A percentile compares a stretch with the other conserved stretches of the same genome.
These are phyloP conservation scores for Heliconius congener DNA, from an alignment of 1,140 invertebrate genomes.

Conservation along the genomic window DNA sequence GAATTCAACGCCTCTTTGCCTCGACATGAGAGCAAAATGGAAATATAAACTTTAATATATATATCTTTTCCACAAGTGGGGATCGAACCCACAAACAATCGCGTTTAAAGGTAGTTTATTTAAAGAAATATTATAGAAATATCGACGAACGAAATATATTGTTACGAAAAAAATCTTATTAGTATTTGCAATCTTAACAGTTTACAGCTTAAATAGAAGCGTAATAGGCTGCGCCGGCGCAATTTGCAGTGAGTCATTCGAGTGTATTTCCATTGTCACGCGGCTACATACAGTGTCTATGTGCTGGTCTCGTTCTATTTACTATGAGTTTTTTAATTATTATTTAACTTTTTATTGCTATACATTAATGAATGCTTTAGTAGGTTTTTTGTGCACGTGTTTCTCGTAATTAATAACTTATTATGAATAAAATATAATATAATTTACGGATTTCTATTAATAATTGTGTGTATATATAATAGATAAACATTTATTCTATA, in stretches of 20 bases:
- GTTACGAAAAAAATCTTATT: neutral
- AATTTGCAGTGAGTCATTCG: slow-evolving; percentile 4
- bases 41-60: no score
- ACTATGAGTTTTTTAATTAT: neutral
- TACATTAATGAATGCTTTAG: neutral
- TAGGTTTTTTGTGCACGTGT: neutral
- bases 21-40: no score
- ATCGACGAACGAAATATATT: no score
- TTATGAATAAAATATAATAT: neutral
- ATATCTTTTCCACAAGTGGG: no score
- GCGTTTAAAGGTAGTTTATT: no score
- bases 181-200: neutral
- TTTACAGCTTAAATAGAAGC: neutral
- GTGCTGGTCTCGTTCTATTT: neutral
- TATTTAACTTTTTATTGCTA: neutral
- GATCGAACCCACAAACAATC: no score
- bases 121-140: no score
- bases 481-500: neutral
- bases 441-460: neutral
- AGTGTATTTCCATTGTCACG: neutral
- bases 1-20: no score
- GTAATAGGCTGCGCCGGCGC: slow-evolving; percentile 5
- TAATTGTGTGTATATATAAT: neutral
- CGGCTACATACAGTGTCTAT: neutral
- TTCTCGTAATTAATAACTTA: neutral